A percentile compares a stretch with the other conserved stretches of the same genome.
phyloP scores from a whole-genome alignment of 2,113 vertebrate genomes.

The Mobula hypostoma region DNA sequence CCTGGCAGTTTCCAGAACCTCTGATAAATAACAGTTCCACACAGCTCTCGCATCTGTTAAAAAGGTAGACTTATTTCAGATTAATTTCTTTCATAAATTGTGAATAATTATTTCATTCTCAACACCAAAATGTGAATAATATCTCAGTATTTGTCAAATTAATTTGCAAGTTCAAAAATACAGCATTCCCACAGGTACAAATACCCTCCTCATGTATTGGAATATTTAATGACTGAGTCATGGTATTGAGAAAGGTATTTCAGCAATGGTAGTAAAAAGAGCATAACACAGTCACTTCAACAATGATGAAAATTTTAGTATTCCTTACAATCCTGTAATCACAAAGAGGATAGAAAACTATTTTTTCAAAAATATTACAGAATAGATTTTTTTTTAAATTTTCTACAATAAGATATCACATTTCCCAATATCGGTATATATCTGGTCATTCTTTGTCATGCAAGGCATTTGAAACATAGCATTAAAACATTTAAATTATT shows the following conservation, averaged over 20 bases:
- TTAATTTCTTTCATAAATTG: not conserved
- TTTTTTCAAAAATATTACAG: not conserved
- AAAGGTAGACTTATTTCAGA: not conserved
- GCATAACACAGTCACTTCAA: not conserved
- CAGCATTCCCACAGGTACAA: not conserved
- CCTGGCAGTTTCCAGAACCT: slow-evolving; percentile 89
- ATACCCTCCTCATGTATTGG: too few species aligned
- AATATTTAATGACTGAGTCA: not conserved
- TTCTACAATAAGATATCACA: not conserved
- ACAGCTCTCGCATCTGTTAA: slow-evolving; percentile 83
- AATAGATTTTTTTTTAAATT: not conserved
- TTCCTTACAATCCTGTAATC: not conserved
- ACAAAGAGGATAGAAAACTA: too few species aligned
- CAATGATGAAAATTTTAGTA: not conserved
- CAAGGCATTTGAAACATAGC: not conserved
- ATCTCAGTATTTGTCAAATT: not conserved
- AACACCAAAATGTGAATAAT: not conserved
- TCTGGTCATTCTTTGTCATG: not conserved
- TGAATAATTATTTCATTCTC: not conserved
- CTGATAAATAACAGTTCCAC: slow-evolving; percentile 93
- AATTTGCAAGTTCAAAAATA: too few species aligned
- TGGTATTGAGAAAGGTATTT: not conserved
- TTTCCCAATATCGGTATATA: not conserved
- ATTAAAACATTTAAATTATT: not conserved
- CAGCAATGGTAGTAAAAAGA: not conserved